These are phyloP conservation scores for Scophthalmus maximus DNA, from an alignment of 2,113 vertebrate genomes.

Conservation along the genomic window DNA sequence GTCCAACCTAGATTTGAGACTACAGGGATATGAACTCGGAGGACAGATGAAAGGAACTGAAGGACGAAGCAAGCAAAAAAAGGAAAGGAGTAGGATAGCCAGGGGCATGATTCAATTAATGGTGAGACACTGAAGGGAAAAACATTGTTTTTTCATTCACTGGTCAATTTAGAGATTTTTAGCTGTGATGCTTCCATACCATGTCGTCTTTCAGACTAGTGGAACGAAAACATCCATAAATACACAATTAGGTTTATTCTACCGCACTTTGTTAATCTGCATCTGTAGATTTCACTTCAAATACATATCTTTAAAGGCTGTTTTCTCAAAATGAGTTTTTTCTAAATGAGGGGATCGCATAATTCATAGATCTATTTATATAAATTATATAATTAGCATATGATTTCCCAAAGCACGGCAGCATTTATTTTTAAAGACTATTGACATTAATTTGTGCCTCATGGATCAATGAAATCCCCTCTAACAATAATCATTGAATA, in stretches of 20 bases:
- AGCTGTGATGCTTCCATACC: not conserved
- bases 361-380: not conserved
- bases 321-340: not conserved
- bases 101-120: constrained; percentile 42
- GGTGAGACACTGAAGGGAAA: not conserved
- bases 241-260: not conserved
- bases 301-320: not conserved
- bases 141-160: constrained; percentile 1
- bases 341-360: not conserved
- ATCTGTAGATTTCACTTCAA: not conserved
- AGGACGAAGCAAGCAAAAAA: constrained; percentile 65
- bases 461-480: too few species aligned
- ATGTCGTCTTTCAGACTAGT: not conserved
- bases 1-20: constrained; percentile 78
- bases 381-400: too few species aligned
- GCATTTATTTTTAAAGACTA: too few species aligned
- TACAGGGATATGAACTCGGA: constrained; percentile 73
- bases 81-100: constrained; percentile 50
- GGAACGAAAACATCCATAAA: not conserved
- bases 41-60: constrained; percentile 73
- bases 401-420: too few species aligned
- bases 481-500: too few species aligned
- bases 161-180: not conserved
- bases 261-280: not conserved
- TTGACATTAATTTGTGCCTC: too few species aligned